These are phyloP conservation scores for Eulemur rubriventer DNA, from an alignment of 2,797 vertebrate genomes.

Conservation along the genomic window DNA sequence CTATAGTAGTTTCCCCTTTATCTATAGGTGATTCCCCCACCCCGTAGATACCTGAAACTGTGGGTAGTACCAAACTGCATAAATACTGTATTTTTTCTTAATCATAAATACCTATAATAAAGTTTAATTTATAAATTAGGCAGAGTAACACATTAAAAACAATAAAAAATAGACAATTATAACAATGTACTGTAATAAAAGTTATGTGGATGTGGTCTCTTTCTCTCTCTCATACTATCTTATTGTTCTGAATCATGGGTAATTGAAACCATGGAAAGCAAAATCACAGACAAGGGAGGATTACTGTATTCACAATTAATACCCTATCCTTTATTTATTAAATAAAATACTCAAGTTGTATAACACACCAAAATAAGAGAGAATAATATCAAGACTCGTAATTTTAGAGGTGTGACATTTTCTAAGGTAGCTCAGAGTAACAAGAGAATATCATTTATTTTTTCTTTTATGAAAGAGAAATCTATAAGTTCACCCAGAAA, in stretches of 20 bases:
- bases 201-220: background rate
- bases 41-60: background rate
- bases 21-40: too few relatives aligned
- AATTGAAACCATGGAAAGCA: background rate
- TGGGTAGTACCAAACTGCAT: background rate
- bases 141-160: background rate
- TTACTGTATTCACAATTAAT: background rate
- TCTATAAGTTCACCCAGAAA: conserved; percentile 16
- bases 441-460: background rate
- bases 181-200: background rate
- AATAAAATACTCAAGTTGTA: conserved; percentile 40
- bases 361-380: conserved; percentile 30
- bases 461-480: conserved; percentile 33
- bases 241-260: background rate
- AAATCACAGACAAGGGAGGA: background rate
- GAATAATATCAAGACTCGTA: background rate
- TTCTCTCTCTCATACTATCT: background rate
- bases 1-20: background rate
- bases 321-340: background rate
- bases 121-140: background rate
- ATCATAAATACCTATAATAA: background rate
- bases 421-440: background rate
- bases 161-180: background rate
- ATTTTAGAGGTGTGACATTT: conserved; percentile 42
- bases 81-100: background rate